Percentiles rank a stretch among this genome's conserved stretches.
phyloP scores from a whole-genome alignment of 2,113 vertebrate genomes.

The Heteronetta atricapilla region DNA sequence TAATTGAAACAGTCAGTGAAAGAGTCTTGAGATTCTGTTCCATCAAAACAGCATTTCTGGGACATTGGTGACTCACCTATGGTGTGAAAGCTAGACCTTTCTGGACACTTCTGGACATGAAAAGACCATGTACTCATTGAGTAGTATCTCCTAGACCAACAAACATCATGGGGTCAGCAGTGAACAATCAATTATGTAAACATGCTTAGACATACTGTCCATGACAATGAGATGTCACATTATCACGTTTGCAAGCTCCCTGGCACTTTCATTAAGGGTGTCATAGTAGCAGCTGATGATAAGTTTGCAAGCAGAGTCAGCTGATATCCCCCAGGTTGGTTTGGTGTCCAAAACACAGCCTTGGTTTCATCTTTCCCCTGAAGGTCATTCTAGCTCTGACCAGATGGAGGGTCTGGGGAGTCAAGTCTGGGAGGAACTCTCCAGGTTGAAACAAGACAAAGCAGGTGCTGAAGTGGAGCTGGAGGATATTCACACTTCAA shows the following conservation, averaged over 20 bases:
- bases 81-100: neutral
- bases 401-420: neutral
- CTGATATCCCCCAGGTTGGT: neutral
- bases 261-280: neutral
- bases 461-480: neutral
- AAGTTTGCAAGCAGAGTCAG: neutral
- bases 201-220: neutral
- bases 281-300: neutral
- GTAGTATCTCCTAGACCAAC: neutral
- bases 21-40: neutral
- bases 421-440: neutral
- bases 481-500: neutral
- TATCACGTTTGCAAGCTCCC: neutral
- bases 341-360: neutral
- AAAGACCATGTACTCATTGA: neutral
- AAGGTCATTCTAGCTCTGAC: neutral
- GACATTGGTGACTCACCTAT: neutral
- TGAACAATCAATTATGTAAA: neutral
- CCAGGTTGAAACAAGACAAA: neutral
- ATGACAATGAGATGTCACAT: neutral
- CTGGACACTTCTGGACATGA: neutral
- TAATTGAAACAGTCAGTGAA: neutral
- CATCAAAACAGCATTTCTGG: neutral
- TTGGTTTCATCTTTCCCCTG: neutral
- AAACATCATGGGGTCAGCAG: neutral